Percentiles rank a stretch among this genome's conserved stretches.
These are phyloP conservation scores for Eulacestoma nigropectus DNA, from an alignment of 2,113 vertebrate species.

Conservation along the genomic window DNA sequence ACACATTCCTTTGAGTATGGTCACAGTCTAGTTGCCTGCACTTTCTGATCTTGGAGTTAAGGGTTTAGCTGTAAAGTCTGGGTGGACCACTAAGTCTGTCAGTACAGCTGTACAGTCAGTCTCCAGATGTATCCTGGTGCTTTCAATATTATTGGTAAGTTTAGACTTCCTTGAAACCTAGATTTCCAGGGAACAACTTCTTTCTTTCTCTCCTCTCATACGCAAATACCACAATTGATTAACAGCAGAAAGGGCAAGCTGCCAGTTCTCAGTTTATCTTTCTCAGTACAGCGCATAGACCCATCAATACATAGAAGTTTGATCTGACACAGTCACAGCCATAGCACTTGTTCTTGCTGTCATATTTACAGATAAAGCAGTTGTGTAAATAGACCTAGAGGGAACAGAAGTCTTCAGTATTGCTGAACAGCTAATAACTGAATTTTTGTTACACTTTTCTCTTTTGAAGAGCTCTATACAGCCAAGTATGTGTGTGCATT, in stretches of 20 bases:
- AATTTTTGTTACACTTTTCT: neutral
- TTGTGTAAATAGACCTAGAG: neutral
- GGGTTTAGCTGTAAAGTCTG: neutral
- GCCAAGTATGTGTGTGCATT: neutral
- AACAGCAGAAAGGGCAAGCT: neutral
- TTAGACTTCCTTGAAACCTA: neutral
- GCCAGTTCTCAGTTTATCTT: neutral
- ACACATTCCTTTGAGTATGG: neutral
- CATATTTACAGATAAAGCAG: neutral
- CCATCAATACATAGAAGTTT: neutral
- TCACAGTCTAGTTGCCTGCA: neutral
- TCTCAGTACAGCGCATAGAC: neutral
- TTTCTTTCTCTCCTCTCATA: neutral
- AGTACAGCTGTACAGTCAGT: neutral
- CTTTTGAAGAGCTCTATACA: neutral
- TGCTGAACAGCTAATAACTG: neutral
- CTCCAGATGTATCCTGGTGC: neutral
- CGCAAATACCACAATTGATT: neutral
- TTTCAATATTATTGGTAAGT: neutral
- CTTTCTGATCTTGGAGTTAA: neutral
- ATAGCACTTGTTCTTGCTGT: neutral
- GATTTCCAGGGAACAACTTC: neutral
- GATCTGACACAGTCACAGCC: neutral
- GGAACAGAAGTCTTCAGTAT: neutral
- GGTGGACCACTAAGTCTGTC: neutral